Evolutionary conservation across 2,888 invertebrate genomes (phyloP).

Genomic region (Cyaniris semiargus): DNA sequence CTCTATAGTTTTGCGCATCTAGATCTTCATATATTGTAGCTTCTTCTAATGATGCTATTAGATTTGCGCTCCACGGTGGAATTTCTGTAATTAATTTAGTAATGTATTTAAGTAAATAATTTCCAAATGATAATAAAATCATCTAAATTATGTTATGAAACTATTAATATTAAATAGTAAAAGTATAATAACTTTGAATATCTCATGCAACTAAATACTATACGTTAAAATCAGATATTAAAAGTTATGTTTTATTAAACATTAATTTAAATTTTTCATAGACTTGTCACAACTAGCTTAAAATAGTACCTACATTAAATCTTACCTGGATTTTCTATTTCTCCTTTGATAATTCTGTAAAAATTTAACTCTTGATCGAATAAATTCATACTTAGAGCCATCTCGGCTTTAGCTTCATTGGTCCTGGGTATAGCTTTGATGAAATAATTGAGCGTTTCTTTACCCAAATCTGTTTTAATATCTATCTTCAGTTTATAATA

Average conservation of each 20-base stretch:
- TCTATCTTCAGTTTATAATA: constrained; percentile 65
- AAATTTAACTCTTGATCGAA: constrained; percentile 63
- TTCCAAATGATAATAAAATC: neutral
- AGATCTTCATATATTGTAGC: constrained; percentile 71
- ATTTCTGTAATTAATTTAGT: constrained; percentile 49
- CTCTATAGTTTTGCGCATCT: constrained; percentile 54
- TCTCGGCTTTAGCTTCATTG: constrained; percentile 64
- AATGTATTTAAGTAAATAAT: neutral
- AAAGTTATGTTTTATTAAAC: too few species aligned
- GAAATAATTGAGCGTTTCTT: constrained; percentile 55
- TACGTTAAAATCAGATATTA: too few species aligned
- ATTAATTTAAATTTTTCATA: too few species aligned
- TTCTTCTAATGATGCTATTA: constrained; percentile 54
- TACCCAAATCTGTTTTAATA: constrained; percentile 44
- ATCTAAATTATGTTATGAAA: neutral
- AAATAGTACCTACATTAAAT: neutral
- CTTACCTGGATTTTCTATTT: constrained; percentile 57
- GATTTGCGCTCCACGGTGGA: constrained; percentile 61
- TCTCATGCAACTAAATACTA: too few species aligned
- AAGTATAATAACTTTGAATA: too few species aligned
- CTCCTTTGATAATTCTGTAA: constrained; percentile 58
- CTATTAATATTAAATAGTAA: too few species aligned
- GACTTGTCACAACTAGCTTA: too few species aligned
- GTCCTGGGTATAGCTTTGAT: constrained; percentile 62
- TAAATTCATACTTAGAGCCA: constrained; percentile 61